Conservation (phyloP, 2,888 invertebrate genomes). For the Pollenia angustigena region DNA sequence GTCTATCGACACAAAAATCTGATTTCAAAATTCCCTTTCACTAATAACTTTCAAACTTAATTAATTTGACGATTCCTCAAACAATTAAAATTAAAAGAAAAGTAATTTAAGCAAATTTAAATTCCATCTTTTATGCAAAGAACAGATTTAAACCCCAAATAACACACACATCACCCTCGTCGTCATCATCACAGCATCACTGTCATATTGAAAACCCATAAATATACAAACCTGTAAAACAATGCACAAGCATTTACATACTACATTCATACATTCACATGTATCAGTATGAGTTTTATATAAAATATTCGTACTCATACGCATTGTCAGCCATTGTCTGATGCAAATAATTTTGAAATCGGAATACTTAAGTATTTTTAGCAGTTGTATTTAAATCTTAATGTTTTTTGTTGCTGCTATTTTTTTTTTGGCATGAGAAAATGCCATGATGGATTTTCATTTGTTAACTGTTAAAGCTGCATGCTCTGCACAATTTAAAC, state of each 20-base stretch:
- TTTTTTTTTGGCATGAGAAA: slow-evolving; percentile 48
- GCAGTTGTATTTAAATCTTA: slow-evolving; percentile 66
- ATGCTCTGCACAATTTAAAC: slow-evolving; percentile 54
- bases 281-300: background rate
- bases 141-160: slow-evolving; percentile 29
- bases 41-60: slow-evolving; percentile 15
- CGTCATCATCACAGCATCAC: slow-evolving; percentile 6
- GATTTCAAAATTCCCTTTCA: background rate
- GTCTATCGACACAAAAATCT: background rate
- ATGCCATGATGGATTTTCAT: slow-evolving; percentile 72
- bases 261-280: background rate
- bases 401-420: slow-evolving; percentile 2
- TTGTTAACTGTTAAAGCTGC: slow-evolving; percentile 66
- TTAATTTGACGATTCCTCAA: slow-evolving; percentile 4
- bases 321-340: slow-evolving; percentile 48
- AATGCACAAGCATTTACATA: background rate
- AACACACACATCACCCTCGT: slow-evolving; percentile 26
- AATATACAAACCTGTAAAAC: background rate
- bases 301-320: slow-evolving; percentile 42
- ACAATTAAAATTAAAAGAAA: background rate
- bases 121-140: background rate
- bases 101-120: slow-evolving; percentile 7
- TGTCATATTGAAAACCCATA: slow-evolving; percentile 6
- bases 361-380: slow-evolving; percentile 65
- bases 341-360: slow-evolving; percentile 62